These are phyloP conservation scores for Autographa pulchrina DNA, from an alignment of 2,888 invertebrate genomes.

Conservation along the genomic window DNA sequence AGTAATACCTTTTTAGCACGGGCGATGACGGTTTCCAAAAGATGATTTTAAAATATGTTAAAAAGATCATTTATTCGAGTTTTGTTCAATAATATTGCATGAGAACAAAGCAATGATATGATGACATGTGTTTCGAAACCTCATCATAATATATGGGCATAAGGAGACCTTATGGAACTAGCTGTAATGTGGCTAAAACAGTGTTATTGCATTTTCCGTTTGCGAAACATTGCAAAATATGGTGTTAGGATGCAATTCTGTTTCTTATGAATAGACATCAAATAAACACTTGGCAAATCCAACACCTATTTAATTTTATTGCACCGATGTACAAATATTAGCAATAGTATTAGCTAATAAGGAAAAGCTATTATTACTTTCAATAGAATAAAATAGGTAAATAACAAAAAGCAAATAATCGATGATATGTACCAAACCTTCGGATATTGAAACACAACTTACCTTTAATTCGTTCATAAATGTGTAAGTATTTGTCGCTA, in stretches of 20 bases:
- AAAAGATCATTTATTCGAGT: background rate
- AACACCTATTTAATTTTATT: background rate
- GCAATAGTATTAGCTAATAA: too few species aligned
- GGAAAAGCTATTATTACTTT: too few species aligned
- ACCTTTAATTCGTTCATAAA: too few species aligned
- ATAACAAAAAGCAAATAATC: too few species aligned
- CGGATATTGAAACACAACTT: too few species aligned
- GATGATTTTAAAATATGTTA: background rate
- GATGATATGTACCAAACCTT: too few species aligned
- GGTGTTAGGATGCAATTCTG: conserved; percentile 35
- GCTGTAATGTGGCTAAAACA: background rate
- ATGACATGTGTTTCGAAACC: conserved; percentile 39
- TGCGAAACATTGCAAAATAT: conserved; percentile 46
- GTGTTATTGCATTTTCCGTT: conserved; percentile 36
- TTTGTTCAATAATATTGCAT: conserved; percentile 5
- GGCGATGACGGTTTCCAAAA: too few species aligned
- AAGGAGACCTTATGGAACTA: conserved; percentile 22
- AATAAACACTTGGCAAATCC: background rate
- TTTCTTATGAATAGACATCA: conserved; percentile 11
- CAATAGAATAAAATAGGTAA: too few species aligned
- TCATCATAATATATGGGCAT: conserved; percentile 21
- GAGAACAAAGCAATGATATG: conserved; percentile 34
- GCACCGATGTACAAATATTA: background rate
- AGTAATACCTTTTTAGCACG: too few species aligned
- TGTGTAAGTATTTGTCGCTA: too few species aligned